Percentiles rank a stretch among this genome's conserved stretches.
Conservation (phyloP, 2,797 vertebrate species). For the Phrynocephalus forsythii region DNA sequence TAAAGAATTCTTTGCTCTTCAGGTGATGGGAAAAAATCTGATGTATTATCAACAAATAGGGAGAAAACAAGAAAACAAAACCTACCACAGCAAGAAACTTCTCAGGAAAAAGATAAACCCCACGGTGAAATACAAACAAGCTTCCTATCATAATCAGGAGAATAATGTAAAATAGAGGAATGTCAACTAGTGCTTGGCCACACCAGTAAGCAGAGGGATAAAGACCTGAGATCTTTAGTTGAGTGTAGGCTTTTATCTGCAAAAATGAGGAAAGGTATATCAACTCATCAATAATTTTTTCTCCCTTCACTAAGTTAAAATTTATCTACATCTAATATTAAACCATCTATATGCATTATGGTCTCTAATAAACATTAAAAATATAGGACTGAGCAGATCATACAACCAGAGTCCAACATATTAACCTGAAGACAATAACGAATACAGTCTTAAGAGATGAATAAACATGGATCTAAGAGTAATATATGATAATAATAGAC, state of each 20-base stretch:
- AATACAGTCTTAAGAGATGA: neutral
- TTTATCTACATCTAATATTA: neutral
- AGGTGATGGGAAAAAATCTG: neutral
- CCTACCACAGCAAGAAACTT: conserved; percentile 82
- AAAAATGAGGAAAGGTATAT: neutral
- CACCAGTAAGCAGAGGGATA: conserved; percentile 95
- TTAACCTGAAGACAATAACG: neutral
- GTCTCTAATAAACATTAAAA: neutral
- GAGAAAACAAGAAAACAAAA: neutral
- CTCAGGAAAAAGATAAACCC: conserved; percentile 77
- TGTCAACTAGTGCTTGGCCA: conserved; percentile 89
- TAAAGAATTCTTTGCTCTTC: neutral
- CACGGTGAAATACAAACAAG: conserved; percentile 80
- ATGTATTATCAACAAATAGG: neutral
- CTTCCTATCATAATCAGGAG: conserved; percentile 80
- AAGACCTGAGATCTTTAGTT: conserved; percentile 91
- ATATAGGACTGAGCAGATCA: neutral
- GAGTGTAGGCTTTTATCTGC: conserved; percentile 93
- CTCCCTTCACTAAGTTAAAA: neutral
- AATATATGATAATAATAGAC: neutral
- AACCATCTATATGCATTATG: neutral
- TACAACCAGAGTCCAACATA: neutral
- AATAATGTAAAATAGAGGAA: conserved; percentile 86
- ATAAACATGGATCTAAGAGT: neutral
- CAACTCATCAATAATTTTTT: neutral